phyloP scores from a whole-genome alignment of 2,888 invertebrate genomes.

The Cephus spinipes region DNA sequence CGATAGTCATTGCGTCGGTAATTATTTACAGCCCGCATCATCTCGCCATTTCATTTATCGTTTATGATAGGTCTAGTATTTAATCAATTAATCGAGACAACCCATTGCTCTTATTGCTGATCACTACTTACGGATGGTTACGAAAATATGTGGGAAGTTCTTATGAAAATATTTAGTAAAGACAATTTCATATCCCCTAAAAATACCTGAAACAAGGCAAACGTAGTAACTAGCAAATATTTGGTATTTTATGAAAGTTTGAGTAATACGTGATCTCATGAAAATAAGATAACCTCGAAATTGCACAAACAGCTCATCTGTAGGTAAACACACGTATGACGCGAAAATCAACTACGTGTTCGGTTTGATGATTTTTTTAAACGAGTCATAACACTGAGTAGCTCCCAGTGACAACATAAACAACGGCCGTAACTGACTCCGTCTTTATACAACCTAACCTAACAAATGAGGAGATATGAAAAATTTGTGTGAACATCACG shows the following conservation, averaged over 20 bases:
- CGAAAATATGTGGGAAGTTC: background rate
- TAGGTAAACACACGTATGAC: background rate
- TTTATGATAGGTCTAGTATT: background rate
- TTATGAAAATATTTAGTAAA: background rate
- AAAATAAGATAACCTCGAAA: background rate
- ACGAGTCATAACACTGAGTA: background rate
- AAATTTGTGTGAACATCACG: no score
- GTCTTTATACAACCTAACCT: no score
- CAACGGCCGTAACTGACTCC: no score
- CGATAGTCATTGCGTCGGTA: background rate
- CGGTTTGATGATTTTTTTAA: background rate
- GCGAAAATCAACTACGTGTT: background rate
- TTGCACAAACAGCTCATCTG: background rate
- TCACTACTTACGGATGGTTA: background rate
- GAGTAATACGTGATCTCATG: background rate
- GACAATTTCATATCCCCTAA: background rate
- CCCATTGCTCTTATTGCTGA: background rate
- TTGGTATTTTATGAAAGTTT: background rate
- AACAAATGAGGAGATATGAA: no score
- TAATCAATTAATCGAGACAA: background rate
- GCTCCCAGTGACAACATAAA: background rate
- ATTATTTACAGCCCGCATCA: constrained; percentile 4
- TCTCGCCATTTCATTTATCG: background rate
- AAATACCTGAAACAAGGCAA: background rate
- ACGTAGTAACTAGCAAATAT: background rate